These are phyloP conservation scores for Rhineura floridana DNA, from an alignment of 2,113 vertebrate genomes.

Conservation along the genomic window DNA sequence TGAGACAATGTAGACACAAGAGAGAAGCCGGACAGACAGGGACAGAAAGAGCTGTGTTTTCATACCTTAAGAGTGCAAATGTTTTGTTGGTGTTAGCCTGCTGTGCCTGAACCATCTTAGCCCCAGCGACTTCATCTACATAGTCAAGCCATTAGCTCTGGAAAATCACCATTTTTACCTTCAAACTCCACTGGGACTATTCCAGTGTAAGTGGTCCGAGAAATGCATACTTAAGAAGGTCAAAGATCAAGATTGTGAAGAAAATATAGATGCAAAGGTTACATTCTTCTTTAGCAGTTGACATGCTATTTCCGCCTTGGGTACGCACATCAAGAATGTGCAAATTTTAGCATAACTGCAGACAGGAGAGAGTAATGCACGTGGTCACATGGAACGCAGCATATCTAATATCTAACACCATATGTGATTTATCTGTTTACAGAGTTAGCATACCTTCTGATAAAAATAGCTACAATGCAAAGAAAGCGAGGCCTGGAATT, in stretches of 20 bases:
- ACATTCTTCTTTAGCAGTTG: background rate
- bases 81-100: background rate
- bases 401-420: background rate
- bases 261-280: background rate
- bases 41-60: background rate
- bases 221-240: background rate
- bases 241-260: background rate
- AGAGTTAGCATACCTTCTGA: slow-evolving; percentile 17
- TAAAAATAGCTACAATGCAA: slow-evolving; percentile 17
- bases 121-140: background rate
- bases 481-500: slow-evolving; percentile 37
- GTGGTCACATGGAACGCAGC: slow-evolving; percentile 18
- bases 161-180: background rate
- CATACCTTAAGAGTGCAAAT: background rate
- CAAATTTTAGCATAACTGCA: background rate
- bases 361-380: background rate
- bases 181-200: background rate
- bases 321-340: slow-evolving; percentile 1
- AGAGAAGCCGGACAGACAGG: background rate
- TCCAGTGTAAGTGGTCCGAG: background rate
- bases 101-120: background rate
- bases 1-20: background rate
- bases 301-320: background rate
- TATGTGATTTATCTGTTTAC: background rate
- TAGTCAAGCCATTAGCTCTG: background rate